Base-by-base conservation (phyloP, 1,140 invertebrate species). In the Drosophila tristis region DNA sequence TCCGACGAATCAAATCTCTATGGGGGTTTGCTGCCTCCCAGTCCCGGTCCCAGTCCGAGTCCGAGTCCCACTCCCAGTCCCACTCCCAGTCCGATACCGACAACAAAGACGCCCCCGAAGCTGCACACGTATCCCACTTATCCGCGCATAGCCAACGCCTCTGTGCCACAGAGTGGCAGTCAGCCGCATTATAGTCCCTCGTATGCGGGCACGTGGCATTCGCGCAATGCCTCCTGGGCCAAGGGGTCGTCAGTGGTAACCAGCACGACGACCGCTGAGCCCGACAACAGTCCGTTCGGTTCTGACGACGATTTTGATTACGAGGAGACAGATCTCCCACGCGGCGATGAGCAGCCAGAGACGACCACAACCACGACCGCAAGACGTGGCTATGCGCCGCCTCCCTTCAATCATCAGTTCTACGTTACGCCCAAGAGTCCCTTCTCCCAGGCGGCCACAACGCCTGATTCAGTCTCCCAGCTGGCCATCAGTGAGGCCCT, bases 181-280 rank as follows among this genome's bases (percentile, higher is more conserved):
- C 11, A 78, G 1, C 90, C 91, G 0, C 89, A 91, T n/a, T 92
- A 92, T 20, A 91, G 90, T 74, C 73, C 79, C 7, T 60, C 79
- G 5, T 92, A 92, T 74, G 56, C 91, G 0, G 89, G 78, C 2
- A 90, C 16, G 16, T 16, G 16, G 16, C 91, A 92, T 44, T 91
- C 90, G 1, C 62, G 61, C 5, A 91, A 91, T 35, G 55, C 71
- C n/a, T 45, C 84, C 13, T 89, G 90, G 78, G 62, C 65, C 6
- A 84, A 90, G 35, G 56, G 60, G 3, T 74, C 84, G 2, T 73
- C 84, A 6, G 31, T 62, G 4, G 55, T 50, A 8, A 20, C 57
- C 0, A 56, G 39, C 20, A 74, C 70, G 0, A 56, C 72, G 1
- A 26, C 73, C 8, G 4, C 26, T 1, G 66, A 81, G 51, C 53